Evolutionary conservation across 2,113 vertebrate genomes (phyloP).

Genomic region (Tichodroma muraria): DNA sequence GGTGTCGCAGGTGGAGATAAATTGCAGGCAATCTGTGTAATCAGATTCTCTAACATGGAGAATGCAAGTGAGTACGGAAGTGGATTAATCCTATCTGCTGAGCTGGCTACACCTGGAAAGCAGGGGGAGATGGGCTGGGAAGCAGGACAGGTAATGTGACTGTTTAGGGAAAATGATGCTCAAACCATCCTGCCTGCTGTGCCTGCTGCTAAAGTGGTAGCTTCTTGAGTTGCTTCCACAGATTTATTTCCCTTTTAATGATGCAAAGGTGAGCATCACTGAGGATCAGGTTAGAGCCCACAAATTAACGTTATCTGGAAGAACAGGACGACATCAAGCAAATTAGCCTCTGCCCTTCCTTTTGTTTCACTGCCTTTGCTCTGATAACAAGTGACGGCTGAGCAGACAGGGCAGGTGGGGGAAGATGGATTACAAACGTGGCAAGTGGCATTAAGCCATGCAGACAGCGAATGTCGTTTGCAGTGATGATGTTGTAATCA

Average conservation of each 20-base stretch:
- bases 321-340: neutral
- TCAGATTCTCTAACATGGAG: conserved; percentile 35
- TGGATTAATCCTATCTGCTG: conserved; percentile 21
- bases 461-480: neutral
- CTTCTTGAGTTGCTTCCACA: neutral
- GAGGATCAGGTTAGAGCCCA: neutral
- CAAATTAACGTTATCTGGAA: neutral
- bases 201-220: neutral
- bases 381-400: neutral
- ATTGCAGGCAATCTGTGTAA: conserved; percentile 27
- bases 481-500: neutral
- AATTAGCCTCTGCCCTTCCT: neutral
- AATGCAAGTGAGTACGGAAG: neutral
- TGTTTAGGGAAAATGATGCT: neutral
- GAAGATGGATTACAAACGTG: neutral
- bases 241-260: neutral
- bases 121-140: neutral
- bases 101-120: neutral
- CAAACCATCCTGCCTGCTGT: neutral
- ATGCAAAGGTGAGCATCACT: neutral
- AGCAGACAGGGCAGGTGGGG: neutral
- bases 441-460: neutral
- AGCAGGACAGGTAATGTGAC: neutral
- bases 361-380: neutral
- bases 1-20: conserved; percentile 28